Evolutionary conservation across 2,113 vertebrate species (phyloP).

Genomic region (Phyllostomus hastatus): DNA sequence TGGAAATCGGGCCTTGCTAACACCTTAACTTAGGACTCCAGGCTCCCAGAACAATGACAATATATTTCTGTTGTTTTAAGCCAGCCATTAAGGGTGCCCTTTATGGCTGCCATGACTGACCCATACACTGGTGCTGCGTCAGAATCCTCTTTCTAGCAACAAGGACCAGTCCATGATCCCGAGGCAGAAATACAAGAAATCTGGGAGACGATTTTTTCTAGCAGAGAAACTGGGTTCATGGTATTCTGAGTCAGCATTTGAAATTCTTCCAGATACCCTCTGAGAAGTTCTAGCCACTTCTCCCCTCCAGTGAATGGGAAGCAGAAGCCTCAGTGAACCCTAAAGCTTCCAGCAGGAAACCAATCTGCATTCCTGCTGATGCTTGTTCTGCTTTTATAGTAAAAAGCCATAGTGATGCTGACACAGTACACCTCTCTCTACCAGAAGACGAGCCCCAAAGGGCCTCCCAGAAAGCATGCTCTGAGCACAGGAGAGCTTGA

Average conservation of each 20-base stretch:
- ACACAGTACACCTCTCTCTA: fast-evolving
- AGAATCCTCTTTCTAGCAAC: background rate
- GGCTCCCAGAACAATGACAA: background rate
- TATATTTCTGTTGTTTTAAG: background rate
- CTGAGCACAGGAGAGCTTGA: fast-evolving
- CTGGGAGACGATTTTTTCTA: background rate
- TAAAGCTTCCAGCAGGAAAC: background rate
- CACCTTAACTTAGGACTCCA: background rate
- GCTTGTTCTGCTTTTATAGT: background rate
- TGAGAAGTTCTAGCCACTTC: background rate
- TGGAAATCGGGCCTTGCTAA: background rate
- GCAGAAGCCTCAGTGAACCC: background rate
- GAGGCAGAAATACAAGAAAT: too few relatives aligned
- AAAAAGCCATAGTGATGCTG: fast-evolving
- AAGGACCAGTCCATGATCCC: fast-evolving
- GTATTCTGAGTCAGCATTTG: background rate
- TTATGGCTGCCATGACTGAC: background rate
- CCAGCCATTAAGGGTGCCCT: fast-evolving
- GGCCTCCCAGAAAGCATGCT: background rate
- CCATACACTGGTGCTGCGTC: background rate
- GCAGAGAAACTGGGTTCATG: background rate
- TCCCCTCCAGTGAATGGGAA: background rate
- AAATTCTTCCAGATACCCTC: background rate
- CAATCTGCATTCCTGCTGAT: background rate
- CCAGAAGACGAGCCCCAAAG: fast-evolving